phyloP scores from a whole-genome alignment of 2,113 vertebrate genomes.

The Otocyon megalotis region DNA sequence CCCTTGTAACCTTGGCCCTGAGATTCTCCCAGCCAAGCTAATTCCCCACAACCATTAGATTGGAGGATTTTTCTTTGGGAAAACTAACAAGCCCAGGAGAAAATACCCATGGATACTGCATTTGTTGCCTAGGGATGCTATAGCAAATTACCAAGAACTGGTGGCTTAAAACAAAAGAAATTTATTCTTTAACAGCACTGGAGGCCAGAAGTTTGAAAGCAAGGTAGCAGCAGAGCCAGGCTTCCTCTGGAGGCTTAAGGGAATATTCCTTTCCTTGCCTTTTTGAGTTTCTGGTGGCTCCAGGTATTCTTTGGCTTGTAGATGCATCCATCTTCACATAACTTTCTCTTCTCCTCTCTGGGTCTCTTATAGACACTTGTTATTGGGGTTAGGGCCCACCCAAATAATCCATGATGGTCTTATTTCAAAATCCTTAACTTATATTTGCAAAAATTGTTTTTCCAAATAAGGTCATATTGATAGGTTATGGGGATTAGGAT shows the following conservation, averaged over 20 bases:
- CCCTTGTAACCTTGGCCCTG: neutral
- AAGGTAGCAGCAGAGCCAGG: neutral
- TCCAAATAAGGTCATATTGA: neutral
- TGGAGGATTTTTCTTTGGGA: neutral
- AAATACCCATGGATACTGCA: neutral
- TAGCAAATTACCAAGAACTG: neutral
- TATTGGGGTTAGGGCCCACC: neutral
- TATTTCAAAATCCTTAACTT: neutral
- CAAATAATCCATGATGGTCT: neutral
- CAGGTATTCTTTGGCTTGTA: neutral
- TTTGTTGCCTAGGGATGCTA: neutral
- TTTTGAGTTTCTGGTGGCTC: neutral
- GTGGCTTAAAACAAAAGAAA: neutral
- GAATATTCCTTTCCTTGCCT: neutral
- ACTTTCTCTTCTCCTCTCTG: neutral
- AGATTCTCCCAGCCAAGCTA: neutral
- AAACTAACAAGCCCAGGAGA: neutral
- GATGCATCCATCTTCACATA: neutral
- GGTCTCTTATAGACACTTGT: neutral
- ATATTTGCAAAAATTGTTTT: neutral
- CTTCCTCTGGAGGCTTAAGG: neutral
- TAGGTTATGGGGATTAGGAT: neutral
- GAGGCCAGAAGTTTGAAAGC: neutral
- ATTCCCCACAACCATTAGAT: neutral
- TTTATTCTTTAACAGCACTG: neutral